Conservation (phyloP, 1,140 invertebrate species). For the Trypoxylus dichotomus region DNA sequence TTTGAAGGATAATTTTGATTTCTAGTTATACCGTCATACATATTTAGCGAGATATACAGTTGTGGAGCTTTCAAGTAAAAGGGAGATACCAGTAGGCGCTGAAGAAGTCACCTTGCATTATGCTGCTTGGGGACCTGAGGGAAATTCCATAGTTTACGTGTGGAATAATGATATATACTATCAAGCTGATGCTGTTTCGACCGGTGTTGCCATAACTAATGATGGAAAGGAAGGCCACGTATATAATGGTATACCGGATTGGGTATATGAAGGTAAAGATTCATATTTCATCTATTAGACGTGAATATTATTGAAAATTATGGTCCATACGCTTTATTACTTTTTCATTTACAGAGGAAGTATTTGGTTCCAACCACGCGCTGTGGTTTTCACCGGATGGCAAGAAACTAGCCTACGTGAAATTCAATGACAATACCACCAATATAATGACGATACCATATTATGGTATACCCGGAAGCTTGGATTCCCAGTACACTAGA, state of each 20-base stretch:
- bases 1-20: conserved; percentile 43
- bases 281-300: too few relatives aligned
- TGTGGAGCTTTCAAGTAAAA: conserved; percentile 35
- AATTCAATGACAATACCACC: conserved; percentile 78
- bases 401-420: conserved; percentile 76
- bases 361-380: conserved; percentile 81
- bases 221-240: conserved; percentile 59
- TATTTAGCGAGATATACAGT: conserved; percentile 44
- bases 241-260: conserved; percentile 78
- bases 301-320: too few relatives aligned
- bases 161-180: conserved; percentile 76
- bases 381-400: conserved; percentile 88
- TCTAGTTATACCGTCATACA: conserved; percentile 57
- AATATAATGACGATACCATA: conserved; percentile 65
- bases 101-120: conserved; percentile 49
- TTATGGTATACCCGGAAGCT: conserved; percentile 68
- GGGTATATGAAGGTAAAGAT: conserved; percentile 76
- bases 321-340: background rate
- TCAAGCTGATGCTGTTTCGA: conserved; percentile 30
- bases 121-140: conserved; percentile 71
- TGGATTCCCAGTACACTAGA: conserved; percentile 69
- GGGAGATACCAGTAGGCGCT: conserved; percentile 13
- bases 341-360: conserved; percentile 74
- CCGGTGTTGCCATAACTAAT: conserved; percentile 54
- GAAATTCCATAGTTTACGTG: conserved; percentile 75